Percentiles rank a stretch among this genome's conserved stretches.
Evolutionary conservation across 2,888 invertebrate genomes (phyloP).

Genomic region (Dasysyrphus tricinctus): DNA sequence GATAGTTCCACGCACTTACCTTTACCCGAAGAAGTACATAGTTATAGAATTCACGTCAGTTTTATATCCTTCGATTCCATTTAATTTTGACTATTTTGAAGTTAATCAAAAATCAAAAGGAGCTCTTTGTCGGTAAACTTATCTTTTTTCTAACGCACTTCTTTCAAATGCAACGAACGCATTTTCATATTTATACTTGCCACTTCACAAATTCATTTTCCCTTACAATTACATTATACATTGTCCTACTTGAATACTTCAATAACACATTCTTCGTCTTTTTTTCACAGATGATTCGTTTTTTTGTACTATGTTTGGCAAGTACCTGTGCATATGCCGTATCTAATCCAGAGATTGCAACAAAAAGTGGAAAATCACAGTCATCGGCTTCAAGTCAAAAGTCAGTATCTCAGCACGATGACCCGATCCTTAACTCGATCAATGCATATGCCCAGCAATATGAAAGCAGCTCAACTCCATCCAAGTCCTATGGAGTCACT

Average conservation of each 20-base stretch:
- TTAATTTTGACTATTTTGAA: no score
- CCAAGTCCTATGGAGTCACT: slow-evolving; percentile 17
- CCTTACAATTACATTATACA: neutral
- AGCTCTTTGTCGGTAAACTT: neutral
- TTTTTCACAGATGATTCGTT: slow-evolving; percentile 47
- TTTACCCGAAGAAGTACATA: no score
- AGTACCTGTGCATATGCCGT: slow-evolving; percentile 70
- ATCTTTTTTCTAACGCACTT: neutral
- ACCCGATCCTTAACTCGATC: slow-evolving; percentile 80
- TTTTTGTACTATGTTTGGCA: slow-evolving; percentile 48
- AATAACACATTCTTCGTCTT: neutral
- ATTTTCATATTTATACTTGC: neutral
- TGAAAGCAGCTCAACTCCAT: slow-evolving; percentile 68
- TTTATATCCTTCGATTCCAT: no score
- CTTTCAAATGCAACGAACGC: neutral
- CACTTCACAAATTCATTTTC: neutral
- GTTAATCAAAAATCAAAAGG: no score
- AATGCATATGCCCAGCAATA: slow-evolving; percentile 81
- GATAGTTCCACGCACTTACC: no score
- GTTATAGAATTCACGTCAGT: no score
- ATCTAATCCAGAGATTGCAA: slow-evolving; percentile 79
- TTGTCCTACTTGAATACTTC: neutral
- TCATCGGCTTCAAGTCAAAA: slow-evolving; percentile 69
- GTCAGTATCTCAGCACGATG: slow-evolving; percentile 73
- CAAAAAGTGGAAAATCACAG: slow-evolving; percentile 77